Evolutionary conservation across 2,113 vertebrate species (phyloP), one percentile per base, ranked within the genome.

Genomic region (Silurus meridionalis): DNA sequence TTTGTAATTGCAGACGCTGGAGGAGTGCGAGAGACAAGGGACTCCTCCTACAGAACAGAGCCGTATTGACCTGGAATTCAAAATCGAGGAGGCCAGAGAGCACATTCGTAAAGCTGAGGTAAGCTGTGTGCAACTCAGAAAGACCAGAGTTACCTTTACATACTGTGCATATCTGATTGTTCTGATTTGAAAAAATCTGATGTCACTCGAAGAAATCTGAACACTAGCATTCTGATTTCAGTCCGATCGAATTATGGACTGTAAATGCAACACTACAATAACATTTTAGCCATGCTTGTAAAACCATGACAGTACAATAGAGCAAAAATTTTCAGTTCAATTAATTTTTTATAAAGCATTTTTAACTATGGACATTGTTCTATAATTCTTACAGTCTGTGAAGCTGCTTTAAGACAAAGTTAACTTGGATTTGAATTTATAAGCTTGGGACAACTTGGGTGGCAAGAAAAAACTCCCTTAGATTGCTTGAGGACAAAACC

Each of bases 31-130:
- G 84, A 96, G 94, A 86, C 97, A 97, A 0, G 97, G 97, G 61
- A 89, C 95, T 25, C 94, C 96, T 81, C 85, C 95, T 61, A 95
- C 97, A 4, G 98, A 99, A 88, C 98, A 97, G 88, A 96, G 92
- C 82, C 95, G 97, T 85, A 94, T 91, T 21, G 98, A 99, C 9
- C 94, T 99, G 92, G 98, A 99, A 91, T 95, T 97, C 93, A 98
- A 96, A 91, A 96, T 97, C 46, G 98, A 99, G 25, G 97, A 98
- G 90, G 96, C 97, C 90, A 97, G 95, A 94, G 98, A 98, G 93
- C 96, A 93, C 87, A 97, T 99, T 53, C 97, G 98, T 88, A 98
- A 98, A 94, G 96, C 98, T 11, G 97, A 99, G 97, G 98, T 97
- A 89, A 92, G n/a, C n/a, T 90, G 57, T 52, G 66, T 63, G 61